phyloP scores from a whole-genome alignment of 2,797 vertebrate species.

The Coreius guichenoti region DNA sequence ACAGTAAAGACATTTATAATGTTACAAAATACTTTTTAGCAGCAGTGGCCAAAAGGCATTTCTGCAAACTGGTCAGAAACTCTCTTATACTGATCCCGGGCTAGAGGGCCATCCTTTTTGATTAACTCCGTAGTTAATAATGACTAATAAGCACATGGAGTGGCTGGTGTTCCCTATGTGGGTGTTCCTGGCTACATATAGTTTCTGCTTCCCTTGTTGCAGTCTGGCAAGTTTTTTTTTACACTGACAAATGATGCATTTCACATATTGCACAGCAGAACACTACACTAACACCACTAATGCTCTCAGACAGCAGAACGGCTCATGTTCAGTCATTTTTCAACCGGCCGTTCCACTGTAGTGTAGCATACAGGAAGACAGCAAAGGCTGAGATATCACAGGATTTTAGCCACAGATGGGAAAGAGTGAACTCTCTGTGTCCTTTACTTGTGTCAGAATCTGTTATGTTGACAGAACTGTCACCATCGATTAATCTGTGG shows the following conservation, averaged over 20 bases:
- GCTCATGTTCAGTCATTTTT: not conserved
- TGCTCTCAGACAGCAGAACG: constrained; percentile 3
- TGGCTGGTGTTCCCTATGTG: not conserved
- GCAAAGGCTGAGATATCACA: not conserved
- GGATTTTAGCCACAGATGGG: not conserved
- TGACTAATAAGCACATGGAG: not conserved
- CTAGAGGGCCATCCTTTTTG: not conserved
- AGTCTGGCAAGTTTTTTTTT: constrained; percentile 20
- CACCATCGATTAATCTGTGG: constrained; percentile 22
- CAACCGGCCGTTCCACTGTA: not conserved
- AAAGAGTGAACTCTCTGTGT: constrained; percentile 11
- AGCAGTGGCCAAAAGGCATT: not conserved
- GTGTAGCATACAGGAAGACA: not conserved
- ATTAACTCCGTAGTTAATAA: not conserved
- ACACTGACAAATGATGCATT: constrained; percentile 23
- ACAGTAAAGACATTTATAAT: not conserved
- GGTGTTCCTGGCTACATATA: constrained; percentile 2
- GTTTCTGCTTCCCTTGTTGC: not conserved
- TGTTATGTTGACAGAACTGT: constrained; percentile 17
- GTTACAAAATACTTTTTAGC: not conserved
- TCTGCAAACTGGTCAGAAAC: not conserved
- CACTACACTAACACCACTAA: not conserved
- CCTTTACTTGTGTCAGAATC: constrained; percentile 1
- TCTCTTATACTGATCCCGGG: not conserved
- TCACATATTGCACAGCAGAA: not conserved